Evolutionary conservation across 2,113 vertebrate species (phyloP).

Genomic region (Prionailurus bengalensis): DNA sequence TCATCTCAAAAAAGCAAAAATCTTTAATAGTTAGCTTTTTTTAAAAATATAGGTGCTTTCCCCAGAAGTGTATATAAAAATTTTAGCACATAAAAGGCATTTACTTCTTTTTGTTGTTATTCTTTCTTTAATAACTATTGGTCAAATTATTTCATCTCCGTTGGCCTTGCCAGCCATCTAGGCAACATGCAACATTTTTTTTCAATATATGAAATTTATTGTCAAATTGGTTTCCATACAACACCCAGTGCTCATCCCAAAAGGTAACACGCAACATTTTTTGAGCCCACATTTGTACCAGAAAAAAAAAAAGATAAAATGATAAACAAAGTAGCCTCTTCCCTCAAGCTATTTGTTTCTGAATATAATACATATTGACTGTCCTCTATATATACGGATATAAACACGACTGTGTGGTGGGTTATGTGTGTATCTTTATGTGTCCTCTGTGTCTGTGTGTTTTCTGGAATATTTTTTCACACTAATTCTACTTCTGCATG

Average conservation of each 20-base stretch:
- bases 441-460: not conserved
- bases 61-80: not conserved
- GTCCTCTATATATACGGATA: not conserved
- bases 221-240: no score
- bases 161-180: not conserved
- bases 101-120: not conserved
- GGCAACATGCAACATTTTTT: not conserved
- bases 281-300: not conserved
- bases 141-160: not conserved
- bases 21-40: not conserved
- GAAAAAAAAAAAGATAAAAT: not conserved
- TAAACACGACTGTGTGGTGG: not conserved
- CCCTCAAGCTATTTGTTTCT: not conserved
- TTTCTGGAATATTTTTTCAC: not conserved
- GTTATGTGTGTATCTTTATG: not conserved
- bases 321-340: not conserved
- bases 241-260: no score
- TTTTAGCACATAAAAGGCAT: not conserved
- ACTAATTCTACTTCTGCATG: not conserved
- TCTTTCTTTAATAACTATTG: conserved; percentile 3
- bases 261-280: not conserved
- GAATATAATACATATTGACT: not conserved
- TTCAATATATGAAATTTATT: no score
- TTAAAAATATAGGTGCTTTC: not conserved
- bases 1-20: not conserved